These are phyloP conservation scores for Rhysida immarginata DNA, from an alignment of 1,140 invertebrate genomes.

Conservation along the genomic window DNA sequence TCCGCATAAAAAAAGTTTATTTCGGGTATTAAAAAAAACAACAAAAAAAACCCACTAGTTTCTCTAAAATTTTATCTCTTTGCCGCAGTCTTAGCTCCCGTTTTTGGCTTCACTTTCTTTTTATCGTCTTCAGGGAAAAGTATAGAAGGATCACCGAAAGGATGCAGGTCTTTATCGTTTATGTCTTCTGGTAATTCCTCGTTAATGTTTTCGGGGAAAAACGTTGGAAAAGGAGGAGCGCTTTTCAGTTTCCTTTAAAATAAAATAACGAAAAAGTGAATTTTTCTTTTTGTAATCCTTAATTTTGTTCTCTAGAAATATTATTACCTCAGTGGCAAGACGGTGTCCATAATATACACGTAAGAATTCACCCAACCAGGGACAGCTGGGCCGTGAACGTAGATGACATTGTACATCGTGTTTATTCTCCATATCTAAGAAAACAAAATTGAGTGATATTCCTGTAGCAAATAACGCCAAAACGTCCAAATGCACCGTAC, in stretches of 20 bases:
- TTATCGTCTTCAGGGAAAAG: slow-evolving; percentile 38
- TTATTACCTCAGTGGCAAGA: slow-evolving; percentile 40
- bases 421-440: slow-evolving; percentile 73
- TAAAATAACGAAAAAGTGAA: not conserved
- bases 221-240: slow-evolving; percentile 66
- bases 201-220: slow-evolving; percentile 38
- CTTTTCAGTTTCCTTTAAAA: slow-evolving; percentile 22
- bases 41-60: no score
- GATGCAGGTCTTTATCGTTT: slow-evolving; percentile 51
- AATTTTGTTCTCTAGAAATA: slow-evolving; percentile 9
- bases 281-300: not conserved
- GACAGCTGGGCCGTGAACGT: slow-evolving; percentile 59
- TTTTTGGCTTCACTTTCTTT: slow-evolving; percentile 14
- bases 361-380: slow-evolving; percentile 66
- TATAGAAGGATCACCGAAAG: slow-evolving; percentile 50
- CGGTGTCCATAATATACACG: slow-evolving; percentile 65
- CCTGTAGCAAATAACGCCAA: not conserved
- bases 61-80: no score
- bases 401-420: slow-evolving; percentile 84
- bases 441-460: slow-evolving; percentile 1
- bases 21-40: no score
- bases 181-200: slow-evolving; percentile 49
- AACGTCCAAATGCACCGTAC: slow-evolving; percentile 26
- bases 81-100: slow-evolving; percentile 17
- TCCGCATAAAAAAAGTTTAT: no score